Evolutionary conservation across 2,113 vertebrate genomes (phyloP).

Genomic region (Ahaetulla prasina): DNA sequence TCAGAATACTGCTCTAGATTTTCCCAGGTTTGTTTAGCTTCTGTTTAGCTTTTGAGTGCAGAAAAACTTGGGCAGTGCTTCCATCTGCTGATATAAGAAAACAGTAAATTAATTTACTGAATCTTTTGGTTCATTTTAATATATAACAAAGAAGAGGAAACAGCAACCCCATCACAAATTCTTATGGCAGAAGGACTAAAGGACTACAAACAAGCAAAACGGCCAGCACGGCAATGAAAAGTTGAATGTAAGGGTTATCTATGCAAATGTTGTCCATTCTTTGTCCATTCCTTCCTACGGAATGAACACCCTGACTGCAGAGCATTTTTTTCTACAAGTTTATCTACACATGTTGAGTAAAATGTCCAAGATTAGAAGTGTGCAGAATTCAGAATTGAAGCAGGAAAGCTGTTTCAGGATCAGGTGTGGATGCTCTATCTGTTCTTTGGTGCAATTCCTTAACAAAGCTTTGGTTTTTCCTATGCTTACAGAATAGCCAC

Average conservation of each 20-base stretch:
- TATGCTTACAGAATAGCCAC: neutral
- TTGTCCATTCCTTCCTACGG: neutral
- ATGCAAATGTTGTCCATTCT: neutral
- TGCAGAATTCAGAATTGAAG: neutral
- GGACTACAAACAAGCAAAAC: neutral
- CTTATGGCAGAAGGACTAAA: neutral
- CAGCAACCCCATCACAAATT: neutral
- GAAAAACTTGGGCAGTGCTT: neutral
- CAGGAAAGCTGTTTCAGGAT: neutral
- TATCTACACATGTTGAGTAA: neutral
- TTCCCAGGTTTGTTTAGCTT: neutral
- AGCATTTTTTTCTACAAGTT: neutral
- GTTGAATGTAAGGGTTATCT: neutral
- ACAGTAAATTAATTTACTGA: neutral
- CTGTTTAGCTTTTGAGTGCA: neutral
- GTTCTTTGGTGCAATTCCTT: neutral
- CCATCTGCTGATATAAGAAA: neutral
- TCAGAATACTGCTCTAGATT: neutral
- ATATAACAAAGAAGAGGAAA: neutral
- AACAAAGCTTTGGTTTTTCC: neutral
- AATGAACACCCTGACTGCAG: neutral
- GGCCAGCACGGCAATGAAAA: neutral
- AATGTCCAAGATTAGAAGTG: neutral
- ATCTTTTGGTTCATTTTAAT: neutral
- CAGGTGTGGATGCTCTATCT: neutral